Base-by-base conservation (phyloP, 2,888 invertebrate genomes). In the Phoenoteleia sp. region DNA sequence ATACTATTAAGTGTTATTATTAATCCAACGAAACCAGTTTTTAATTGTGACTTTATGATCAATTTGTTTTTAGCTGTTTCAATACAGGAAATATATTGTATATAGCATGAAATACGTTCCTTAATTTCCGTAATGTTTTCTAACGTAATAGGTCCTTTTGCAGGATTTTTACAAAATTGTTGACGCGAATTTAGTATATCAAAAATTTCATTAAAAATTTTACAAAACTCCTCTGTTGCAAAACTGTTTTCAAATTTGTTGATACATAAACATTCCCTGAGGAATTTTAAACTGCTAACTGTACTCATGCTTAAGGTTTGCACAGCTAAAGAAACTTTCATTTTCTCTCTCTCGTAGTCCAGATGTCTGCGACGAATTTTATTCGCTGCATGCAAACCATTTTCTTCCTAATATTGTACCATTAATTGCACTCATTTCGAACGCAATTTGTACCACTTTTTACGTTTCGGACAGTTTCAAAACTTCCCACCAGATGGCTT, bases 181-280 rank as follows among this genome's bases (percentile, higher is more conserved):
- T 82, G 76, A 42, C 86, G 45, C 0, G 77, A 85, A 67, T 90
- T 90, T 11, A 90, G 42, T 11, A 90, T 80, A 77, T 91, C 89
- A 69, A 90, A 90, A 2, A 87, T 66, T 56, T 87, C 75, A 62
- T 90, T 87, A 17, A 90, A 60, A 9, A 82, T 79, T 15, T 21
- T 19, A 27, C 85, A 86, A 64, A 89, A 88, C 39, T 58, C 27
- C 39, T 83, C 84, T 29, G 89, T 88, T 6, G 71, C 82, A 56
- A 71, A 80, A 23, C 64, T 54, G 13, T 58, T 69, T 69, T 81
- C 2, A 66, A 87, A 88, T n/a, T 85, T 23, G 0, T 13, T 7
- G n/a, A 81, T 42, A 27, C 60, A 39, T 49, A 84, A 54, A 54
- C 81, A 49, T 45, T 64, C 6, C 56, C 74, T 71, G 7, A 72